A percentile compares a stretch with the other conserved stretches of the same genome.
phyloP scores from a whole-genome alignment of 2,888 invertebrate species.

The Pheosia gnoma region DNA sequence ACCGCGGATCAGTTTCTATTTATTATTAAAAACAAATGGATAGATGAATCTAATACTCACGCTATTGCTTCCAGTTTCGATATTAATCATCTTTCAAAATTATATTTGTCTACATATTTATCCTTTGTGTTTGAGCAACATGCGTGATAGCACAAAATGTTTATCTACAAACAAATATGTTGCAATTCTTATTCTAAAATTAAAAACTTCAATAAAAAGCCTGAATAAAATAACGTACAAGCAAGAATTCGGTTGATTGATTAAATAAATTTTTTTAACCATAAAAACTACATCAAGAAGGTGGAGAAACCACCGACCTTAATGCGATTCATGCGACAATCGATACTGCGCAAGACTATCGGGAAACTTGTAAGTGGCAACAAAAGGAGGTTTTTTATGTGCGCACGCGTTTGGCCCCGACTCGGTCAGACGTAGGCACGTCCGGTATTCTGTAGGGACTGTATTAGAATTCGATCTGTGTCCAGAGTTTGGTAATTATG shows the following conservation, averaged over 20 bases:
- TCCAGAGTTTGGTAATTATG: too few relatives aligned
- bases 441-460: not conserved
- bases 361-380: conserved; percentile 25
- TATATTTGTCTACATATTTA: too few relatives aligned
- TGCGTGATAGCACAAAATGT: not conserved
- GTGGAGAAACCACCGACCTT: not conserved
- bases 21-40: conserved; percentile 12
- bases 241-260: not conserved
- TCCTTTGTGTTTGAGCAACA: too few relatives aligned
- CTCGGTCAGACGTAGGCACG: not conserved
- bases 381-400: conserved; percentile 39
- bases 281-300: not conserved
- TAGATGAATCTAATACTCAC: not conserved
- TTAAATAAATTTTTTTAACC: not conserved
- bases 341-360: conserved; percentile 13
- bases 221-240: conserved; percentile 1
- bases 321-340: conserved; percentile 1
- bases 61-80: not conserved
- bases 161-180: not conserved
- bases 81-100: not conserved
- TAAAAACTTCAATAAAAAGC: not conserved
- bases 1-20: conserved; percentile 25
- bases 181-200: not conserved
- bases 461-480: not conserved
- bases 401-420: conserved; percentile 20